These are phyloP conservation scores for Hypotaenidia philippensis DNA, from an alignment of 2,797 vertebrate genomes.

Conservation along the genomic window DNA sequence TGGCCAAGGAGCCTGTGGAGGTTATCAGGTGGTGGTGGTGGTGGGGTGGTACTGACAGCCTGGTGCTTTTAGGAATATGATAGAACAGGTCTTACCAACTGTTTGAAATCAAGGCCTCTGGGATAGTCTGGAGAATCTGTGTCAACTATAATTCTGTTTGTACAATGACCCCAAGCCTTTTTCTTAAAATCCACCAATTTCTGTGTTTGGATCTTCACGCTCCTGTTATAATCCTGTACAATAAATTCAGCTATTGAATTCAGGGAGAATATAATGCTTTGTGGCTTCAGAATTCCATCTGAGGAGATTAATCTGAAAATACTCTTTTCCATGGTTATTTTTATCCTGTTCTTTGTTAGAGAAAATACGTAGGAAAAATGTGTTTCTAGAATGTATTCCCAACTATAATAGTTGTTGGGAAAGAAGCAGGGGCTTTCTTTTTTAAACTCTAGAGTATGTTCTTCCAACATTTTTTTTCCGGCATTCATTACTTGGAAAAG, in stretches of 20 bases:
- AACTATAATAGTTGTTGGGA: slow-evolving; percentile 24
- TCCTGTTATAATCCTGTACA: neutral
- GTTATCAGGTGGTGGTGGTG: neutral
- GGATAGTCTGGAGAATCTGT: neutral
- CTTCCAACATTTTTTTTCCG: slow-evolving; percentile 51
- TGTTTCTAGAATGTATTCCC: slow-evolving; percentile 23
- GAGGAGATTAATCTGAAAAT: neutral
- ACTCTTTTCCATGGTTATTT: slow-evolving; percentile 16
- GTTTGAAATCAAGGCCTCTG: neutral
- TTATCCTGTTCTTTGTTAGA: slow-evolving; percentile 53
- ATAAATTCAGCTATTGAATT: neutral
- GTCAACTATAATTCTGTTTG: neutral
- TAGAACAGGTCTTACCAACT: neutral
- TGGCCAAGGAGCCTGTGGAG: neutral
- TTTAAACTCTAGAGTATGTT: slow-evolving; percentile 5
- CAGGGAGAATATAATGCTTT: neutral
- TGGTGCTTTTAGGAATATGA: neutral
- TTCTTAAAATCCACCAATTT: neutral
- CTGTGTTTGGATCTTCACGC: neutral
- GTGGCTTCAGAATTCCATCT: neutral
- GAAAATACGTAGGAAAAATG: slow-evolving; percentile 26
- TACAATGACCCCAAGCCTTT: neutral
- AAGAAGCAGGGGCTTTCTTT: neutral
- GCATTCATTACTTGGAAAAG: slow-evolving; percentile 23
- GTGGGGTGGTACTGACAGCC: neutral